Base-by-base conservation (phyloP, 2,113 vertebrate genomes). In the Pelvicachromis taeniatus region DNA sequence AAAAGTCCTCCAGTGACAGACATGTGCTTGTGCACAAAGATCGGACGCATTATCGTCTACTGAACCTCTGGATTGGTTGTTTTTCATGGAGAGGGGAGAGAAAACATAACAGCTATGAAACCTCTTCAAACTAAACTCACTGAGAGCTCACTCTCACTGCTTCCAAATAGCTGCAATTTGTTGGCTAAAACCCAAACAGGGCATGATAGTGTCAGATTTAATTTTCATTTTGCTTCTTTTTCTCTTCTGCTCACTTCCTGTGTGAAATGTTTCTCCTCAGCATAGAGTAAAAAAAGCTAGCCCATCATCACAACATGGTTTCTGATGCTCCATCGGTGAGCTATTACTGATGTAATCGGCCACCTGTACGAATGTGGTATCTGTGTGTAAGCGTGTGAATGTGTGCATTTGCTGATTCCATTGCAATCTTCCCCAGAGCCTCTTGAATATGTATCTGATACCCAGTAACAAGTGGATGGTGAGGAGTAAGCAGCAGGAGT, bases 351-450 rank as follows among this genome's bases (percentile, higher is more conserved):
- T 86, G 78, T 81, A 82, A 90, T 85, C 79, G 82, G 56, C 90
- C 90, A 93, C 89, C 90, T 93, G 93, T 88, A 70, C 16, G 48
- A 90, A 61, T 90, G 83, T 31, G 50, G 48, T 77, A n/a, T 87
- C 48, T 78, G 42, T 77, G 40, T 63, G 58, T 59, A 54, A 65
- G 26, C 13, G 81, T 80, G 84, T 77, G 81, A 75, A 35, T 75
- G 70, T 87, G 45, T 75, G 75, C 58, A 61, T 61, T 83, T 61
- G 48, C 80, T 87, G 73, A 86, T 80, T 48, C 77, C 61, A 54
- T 75, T 78, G 53, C 86, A 81, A 78, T 38, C 9, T 16, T 88
- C 82, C 87, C 68, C 4, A 3, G 77, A 86, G 89, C 63, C 48
- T 89, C 35, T 59, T 83, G 86, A 88, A 82, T 55, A 42, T 90